Base-by-base conservation (phyloP, 2,888 invertebrate genomes). In the Chrysopilus asiliformis region DNA sequence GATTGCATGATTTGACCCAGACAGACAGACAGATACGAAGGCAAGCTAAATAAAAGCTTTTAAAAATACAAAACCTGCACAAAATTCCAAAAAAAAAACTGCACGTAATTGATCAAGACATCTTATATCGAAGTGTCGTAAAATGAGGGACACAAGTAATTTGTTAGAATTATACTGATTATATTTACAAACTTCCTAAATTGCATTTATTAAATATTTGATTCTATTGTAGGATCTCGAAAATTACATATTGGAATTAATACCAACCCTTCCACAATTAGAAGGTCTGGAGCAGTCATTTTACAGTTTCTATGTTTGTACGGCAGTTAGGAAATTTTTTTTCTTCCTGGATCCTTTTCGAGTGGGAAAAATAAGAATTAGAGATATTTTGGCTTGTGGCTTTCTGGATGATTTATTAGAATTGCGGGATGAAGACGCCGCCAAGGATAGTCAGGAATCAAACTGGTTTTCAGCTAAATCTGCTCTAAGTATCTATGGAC, bases 261-360 rank as follows among this genome's bases (percentile, higher is more conserved):
- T 95, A 36, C 94, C 94, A 0, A 90, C 93, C 0, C 63, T 95
- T 25, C 82, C 86, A 0, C 91, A 93, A 36, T 65, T 94, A 4
- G 84, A 90, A 56, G 86, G 89, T 0, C 63, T 95, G 35, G 90
- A 93, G 60, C 81, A 85, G 22, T 89, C 91, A 0, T 94, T 95
- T 65, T 87, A 90, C 52, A 86, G 84, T 9, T 95, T 95, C 67
- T 97, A 95, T 58, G 83, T 93, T 14, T 94, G 94, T 57, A 93
- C 94, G 1, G 94, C 91, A 3, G 91, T 91, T 0, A 71, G 94
- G 48, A 93, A 94, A 58, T 94, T 97, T 66, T 74, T 95, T 51
- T 97, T 97, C 67, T 95, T 94, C 57, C 67, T 97, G 10, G 95
- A 95, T 58, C 87, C 89, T 0, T 61, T 90, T 44, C 68, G 86